Evolutionary conservation across 2,113 vertebrate genomes (phyloP).

Genomic region (Tautogolabrus adspersus): DNA sequence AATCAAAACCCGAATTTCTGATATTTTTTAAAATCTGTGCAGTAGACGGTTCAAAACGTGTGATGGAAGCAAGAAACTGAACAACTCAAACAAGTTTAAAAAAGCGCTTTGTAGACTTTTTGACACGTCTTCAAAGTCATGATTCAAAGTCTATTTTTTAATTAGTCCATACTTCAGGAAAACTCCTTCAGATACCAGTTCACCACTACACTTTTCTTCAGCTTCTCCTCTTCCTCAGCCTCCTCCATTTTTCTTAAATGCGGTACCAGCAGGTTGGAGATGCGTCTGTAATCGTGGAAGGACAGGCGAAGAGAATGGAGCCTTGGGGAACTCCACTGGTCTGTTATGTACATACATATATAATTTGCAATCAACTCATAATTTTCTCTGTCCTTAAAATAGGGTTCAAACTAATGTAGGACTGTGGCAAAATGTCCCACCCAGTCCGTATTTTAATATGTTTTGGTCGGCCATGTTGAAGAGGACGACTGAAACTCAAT

Average conservation of each 20-base stretch:
- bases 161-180: too few species aligned
- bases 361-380: background rate
- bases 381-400: background rate
- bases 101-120: too few species aligned
- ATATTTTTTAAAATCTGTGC: too few species aligned
- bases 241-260: slow-evolving; percentile 93
- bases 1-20: too few species aligned
- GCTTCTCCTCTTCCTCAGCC: slow-evolving; percentile 90
- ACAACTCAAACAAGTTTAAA: too few species aligned
- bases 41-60: too few species aligned
- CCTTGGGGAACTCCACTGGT: background rate
- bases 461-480: too few species aligned
- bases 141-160: too few species aligned
- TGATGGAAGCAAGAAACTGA: too few species aligned
- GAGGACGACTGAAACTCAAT: too few species aligned
- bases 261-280: slow-evolving; percentile 96
- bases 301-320: slow-evolving; percentile 85
- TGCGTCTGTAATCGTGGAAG: slow-evolving; percentile 92
- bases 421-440: background rate
- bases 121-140: too few species aligned
- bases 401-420: background rate
- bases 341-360: background rate
- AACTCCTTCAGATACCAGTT: slow-evolving; percentile 99
- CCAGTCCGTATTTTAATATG: too few species aligned
- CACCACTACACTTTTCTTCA: slow-evolving; percentile 92